Base-by-base conservation (phyloP, 2,797 vertebrate species). In the Halcyon smyrnensis region DNA sequence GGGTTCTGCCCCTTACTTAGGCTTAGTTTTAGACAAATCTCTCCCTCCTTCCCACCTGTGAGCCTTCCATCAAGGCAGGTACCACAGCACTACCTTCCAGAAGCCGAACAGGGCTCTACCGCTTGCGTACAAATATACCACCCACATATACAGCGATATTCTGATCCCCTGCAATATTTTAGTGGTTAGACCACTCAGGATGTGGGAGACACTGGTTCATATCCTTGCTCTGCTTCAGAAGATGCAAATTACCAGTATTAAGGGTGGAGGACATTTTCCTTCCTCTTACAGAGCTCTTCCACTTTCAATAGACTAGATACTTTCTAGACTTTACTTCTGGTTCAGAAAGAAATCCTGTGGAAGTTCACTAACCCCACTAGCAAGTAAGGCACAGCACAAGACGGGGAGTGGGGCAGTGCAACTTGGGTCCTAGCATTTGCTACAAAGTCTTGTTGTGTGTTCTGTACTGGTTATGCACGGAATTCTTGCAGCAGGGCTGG, bases 131-230 rank as follows among this genome's bases (percentile, higher is more conserved):
- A 43, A 63, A 84, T 0, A 14, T 1, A 57, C 15, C 51, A 60
- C 74, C 37, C 37, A 8, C 54, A 32, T 5, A 18, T 9, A 60
- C 39, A n/a, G 63, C 0, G 51, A 50, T 28, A 73, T 20, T 75
- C 74, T 48, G 43, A 43, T 59, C 62, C 77, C 63, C 2, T 69
- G 6, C 71, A 73, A 17, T 80, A 65, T 28, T 50, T 25, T 9
- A 6, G 92, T 68, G 93, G 92, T 94, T 46, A 95, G 25, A 90
- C 87, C 84, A 15, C 89, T 94, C 88, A 80, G 95, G 95, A 94
- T 95, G 95, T 95, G 93, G 92, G 53, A 93, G 50, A 87, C 65
- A 32, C 62, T 60, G 68, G 4, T 77, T 91, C 87, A 57, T 64
- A 93, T 96, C 92, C 95, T 80, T 71, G 85, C 62, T 68, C 75